Conservation (phyloP, 64 coral and sea anemone genomes). For the Dendronephthya gigantea region DNA sequence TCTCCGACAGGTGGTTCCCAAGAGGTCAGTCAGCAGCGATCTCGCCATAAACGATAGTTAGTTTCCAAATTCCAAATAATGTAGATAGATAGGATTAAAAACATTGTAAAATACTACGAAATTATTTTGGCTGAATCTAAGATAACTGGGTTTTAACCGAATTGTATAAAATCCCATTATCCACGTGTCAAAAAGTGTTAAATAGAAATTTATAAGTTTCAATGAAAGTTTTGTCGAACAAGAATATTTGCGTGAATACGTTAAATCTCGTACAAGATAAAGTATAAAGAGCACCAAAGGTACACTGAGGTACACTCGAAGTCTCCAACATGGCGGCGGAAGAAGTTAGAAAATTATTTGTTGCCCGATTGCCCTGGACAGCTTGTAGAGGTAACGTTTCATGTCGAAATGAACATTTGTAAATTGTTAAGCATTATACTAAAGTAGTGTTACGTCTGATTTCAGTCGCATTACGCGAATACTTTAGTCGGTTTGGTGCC, state of each 20-base stretch:
- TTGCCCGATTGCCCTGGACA: slow-evolving; percentile 4
- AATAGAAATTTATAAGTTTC: too few species aligned
- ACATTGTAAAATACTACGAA: too few species aligned
- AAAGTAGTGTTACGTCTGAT: neutral
- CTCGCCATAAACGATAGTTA: neutral
- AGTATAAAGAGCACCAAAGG: too few species aligned
- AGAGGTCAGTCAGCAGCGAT: neutral
- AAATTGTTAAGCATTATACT: neutral
- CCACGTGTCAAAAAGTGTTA: too few species aligned
- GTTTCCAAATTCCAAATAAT: too few species aligned
- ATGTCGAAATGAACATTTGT: neutral
- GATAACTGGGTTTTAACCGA: too few species aligned
- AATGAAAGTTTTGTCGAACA: too few species aligned
- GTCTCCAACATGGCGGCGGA: slow-evolving; percentile 14
- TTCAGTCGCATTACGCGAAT: slow-evolving; percentile 11
- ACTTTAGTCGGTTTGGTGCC: slow-evolving; percentile 1
- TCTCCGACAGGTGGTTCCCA: neutral
- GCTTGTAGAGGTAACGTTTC: neutral
- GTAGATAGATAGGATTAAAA: too few species aligned
- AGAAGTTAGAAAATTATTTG: slow-evolving; percentile 6
- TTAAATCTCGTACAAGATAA: neutral
- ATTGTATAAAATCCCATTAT: too few species aligned
- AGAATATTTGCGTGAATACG: too few species aligned
- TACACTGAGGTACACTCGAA: too few species aligned
- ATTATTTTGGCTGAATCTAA: too few species aligned